Conservation (phyloP, 2,113 vertebrate species). For the Puntigrus tetrazona region DNA sequence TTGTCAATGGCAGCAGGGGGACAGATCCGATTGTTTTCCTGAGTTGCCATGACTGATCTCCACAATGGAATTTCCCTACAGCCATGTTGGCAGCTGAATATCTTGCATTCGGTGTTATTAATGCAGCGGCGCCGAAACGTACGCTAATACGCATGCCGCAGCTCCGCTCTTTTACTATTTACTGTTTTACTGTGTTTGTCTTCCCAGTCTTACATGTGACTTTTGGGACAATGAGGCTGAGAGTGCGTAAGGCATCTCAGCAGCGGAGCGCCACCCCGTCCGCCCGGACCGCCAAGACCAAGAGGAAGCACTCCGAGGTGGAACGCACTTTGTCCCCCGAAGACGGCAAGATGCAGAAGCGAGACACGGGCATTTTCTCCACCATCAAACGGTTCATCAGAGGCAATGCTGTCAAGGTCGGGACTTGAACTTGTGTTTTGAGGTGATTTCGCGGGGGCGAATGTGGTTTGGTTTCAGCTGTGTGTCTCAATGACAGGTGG, state of each 20-base stretch:
- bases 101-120: background rate
- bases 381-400: constrained; percentile 79
- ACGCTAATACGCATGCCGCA: background rate
- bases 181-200: background rate
- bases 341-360: constrained; percentile 76
- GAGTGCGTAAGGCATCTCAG: constrained; percentile 96
- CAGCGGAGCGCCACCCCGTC: constrained; percentile 78
- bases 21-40: background rate
- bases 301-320: constrained; percentile 85
- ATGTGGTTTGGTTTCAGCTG: background rate
- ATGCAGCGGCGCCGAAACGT: background rate
- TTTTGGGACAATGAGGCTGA: constrained; percentile 94
- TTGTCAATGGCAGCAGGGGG: constrained; percentile 5
- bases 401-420: constrained; percentile 77
- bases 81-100: background rate
- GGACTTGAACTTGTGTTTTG: background rate
- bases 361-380: constrained; percentile 74
- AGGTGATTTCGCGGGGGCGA: background rate
- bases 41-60: constrained; percentile 27
- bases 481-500: constrained; percentile 76
- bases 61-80: background rate
- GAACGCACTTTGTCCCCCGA: constrained; percentile 62
- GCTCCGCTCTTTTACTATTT: background rate
- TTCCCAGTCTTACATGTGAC: constrained; percentile 86
- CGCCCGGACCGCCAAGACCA: constrained; percentile 81